Evolutionary conservation across 2,113 vertebrate genomes (phyloP).

Genomic region (Microcebus griseorufus): DNA sequence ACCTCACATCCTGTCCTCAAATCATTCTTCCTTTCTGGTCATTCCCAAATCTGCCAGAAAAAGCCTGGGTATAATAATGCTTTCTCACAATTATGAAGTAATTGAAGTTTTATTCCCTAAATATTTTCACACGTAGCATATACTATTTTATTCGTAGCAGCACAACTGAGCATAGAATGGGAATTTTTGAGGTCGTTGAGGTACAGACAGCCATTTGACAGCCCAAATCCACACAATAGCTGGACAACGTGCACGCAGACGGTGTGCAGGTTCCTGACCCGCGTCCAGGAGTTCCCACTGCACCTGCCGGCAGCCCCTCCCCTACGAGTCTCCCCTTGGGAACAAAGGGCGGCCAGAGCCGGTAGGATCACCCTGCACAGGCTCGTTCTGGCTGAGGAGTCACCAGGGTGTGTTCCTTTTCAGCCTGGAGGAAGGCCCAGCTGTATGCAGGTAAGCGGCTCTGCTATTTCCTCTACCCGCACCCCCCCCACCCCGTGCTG

Average conservation of each 20-base stretch:
- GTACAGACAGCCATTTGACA: not conserved
- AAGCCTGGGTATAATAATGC: not conserved
- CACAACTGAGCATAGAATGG: not conserved
- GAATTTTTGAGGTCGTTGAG: not conserved
- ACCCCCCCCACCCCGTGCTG: no score
- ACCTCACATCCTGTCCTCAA: not conserved
- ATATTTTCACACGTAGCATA: not conserved
- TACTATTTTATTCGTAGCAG: not conserved
- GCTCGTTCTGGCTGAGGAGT: not conserved
- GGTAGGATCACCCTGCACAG: rapidly evolving
- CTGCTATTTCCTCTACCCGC: not conserved
- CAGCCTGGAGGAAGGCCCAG: slow-evolving; percentile 50
- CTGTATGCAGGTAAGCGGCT: not conserved
- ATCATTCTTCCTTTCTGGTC: not conserved
- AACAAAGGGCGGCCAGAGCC: not conserved
- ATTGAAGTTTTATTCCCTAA: not conserved
- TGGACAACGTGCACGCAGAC: not conserved
- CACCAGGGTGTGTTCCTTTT: slow-evolving; percentile 39
- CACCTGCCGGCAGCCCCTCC: rapidly evolving
- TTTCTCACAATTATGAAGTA: not conserved
- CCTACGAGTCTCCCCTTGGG: not conserved
- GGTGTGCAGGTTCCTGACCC: not conserved
- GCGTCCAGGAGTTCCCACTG: not conserved
- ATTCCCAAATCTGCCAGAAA: not conserved
- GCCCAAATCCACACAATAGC: no score